Base-by-base conservation (phyloP, 2,797 vertebrate genomes). In the Hoplostethus mediterraneus region DNA sequence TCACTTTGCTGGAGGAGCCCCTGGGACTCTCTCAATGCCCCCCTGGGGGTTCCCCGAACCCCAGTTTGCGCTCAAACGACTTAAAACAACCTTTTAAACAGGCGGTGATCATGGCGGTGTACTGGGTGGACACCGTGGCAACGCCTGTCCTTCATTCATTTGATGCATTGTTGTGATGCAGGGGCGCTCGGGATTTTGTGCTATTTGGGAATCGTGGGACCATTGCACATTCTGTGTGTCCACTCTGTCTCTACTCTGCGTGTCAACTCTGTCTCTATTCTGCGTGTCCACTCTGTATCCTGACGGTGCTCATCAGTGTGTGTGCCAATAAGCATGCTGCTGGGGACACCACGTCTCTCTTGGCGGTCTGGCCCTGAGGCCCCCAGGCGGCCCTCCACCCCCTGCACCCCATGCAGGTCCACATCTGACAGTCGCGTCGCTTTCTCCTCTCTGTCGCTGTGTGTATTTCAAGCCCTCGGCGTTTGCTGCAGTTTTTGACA, bases 341-440 rank as follows among this genome's bases (percentile, higher is more conserved):
- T 81, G 87, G 81, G 92, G 89, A 91, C 90, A 88, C 89, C 89
- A 90, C 84, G 76, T 83, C 72, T 86, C 83, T 82, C 82, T 82
- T 84, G 88, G 87, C 90, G 70, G 86, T 73, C 73, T 93, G 94
- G 93, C 94, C 93, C 86, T 64, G 83, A 82, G 91, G 88, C 85
- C 91, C 87, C 80, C 75, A 62, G 77, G 73, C 76, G 79, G 78
- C 82, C 87, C 89, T 85, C 85, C 91, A 7, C 86, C 73, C 84
- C 83, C 91, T 86, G 88, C 72, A 67, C 85, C 86, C 84, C 83
- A 75, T 77, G 75, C 71, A 69, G 82, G 80, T 63, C 70, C 79
- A 68, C 79, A 57, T 42, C 30, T 47, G n/a, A 25, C 64, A 87
- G 76, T 82, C 67, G 72, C 67, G 38, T 76, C 67, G 67, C 67